Conservation (phyloP, 2,888 invertebrate genomes). For the Andrena haemorrhoa region DNA sequence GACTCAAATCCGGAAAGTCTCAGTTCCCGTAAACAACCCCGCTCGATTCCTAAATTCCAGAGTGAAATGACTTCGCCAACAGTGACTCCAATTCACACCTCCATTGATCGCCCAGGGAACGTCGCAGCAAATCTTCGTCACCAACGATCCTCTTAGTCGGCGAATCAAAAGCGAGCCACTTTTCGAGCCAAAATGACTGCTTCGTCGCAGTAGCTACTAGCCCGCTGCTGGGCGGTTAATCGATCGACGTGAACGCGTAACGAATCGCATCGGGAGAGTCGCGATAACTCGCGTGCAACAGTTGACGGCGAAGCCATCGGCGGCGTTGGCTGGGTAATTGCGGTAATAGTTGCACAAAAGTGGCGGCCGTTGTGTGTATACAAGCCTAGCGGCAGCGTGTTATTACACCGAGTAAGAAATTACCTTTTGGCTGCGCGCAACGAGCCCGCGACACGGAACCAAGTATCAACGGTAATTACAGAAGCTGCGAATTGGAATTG, state of each 20-base stretch:
- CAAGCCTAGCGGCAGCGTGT: slow-evolving; percentile 32
- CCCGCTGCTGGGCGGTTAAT: slow-evolving; percentile 15
- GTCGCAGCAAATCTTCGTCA: too few species aligned
- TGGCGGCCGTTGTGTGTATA: slow-evolving; percentile 50
- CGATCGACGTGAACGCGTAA: slow-evolving; percentile 40
- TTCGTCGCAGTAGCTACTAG: not conserved
- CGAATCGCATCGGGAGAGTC: slow-evolving; percentile 26
- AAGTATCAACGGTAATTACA: slow-evolving; percentile 49
- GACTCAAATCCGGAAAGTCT: too few species aligned
- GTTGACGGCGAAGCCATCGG: slow-evolving; percentile 51
- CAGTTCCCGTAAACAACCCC: too few species aligned
- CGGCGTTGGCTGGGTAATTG: slow-evolving; percentile 45
- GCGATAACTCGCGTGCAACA: slow-evolving; percentile 53
- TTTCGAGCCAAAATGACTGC: not conserved
- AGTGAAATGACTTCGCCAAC: too few species aligned
- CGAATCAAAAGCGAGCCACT: slow-evolving; percentile 4
- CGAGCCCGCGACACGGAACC: slow-evolving; percentile 49
- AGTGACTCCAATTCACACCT: too few species aligned
- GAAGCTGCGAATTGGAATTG: slow-evolving; percentile 49
- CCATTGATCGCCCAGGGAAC: too few species aligned
- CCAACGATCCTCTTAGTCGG: not conserved
- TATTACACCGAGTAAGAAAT: slow-evolving; percentile 59
- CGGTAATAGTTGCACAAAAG: slow-evolving; percentile 57
- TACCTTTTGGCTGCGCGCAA: slow-evolving; percentile 53
- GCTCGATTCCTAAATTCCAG: too few species aligned